Percentiles rank a stretch among this genome's conserved stretches.
Conservation (phyloP, 1,140 invertebrate genomes). For the Drosophila suzukii region DNA sequence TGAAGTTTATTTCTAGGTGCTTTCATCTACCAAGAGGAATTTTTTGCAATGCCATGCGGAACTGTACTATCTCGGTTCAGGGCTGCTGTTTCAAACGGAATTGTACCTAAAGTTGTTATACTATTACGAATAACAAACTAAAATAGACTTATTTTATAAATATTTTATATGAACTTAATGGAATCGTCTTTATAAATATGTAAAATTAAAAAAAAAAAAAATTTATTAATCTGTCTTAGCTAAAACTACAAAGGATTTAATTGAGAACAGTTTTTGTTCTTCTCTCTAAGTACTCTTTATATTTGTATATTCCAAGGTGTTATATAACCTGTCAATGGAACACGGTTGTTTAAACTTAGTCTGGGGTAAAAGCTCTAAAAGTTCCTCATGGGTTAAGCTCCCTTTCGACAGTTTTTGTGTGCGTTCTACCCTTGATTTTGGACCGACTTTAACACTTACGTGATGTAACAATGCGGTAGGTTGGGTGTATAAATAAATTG, state of each 20-base stretch:
- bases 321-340: neutral
- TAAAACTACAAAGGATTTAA: too few relatives aligned
- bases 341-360: neutral
- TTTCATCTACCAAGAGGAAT: neutral
- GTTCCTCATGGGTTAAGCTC: neutral
- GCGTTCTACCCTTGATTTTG: constrained; percentile 2
- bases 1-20: constrained; percentile 22
- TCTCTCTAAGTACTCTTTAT: too few relatives aligned
- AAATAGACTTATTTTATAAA: too few relatives aligned
- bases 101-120: neutral
- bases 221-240: too few relatives aligned
- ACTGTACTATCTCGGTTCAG: neutral
- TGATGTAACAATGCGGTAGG: constrained; percentile 75
- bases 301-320: neutral
- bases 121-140: too few relatives aligned
- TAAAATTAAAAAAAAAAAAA: too few relatives aligned
- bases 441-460: constrained; percentile 36
- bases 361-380: too few relatives aligned
- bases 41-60: constrained; percentile 25
- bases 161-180: too few relatives aligned
- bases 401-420: neutral
- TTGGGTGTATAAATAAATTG: constrained; percentile 74
- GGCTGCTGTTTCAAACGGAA: neutral
- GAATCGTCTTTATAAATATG: too few relatives aligned
- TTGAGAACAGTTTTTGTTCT: too few relatives aligned